A percentile compares a stretch with the other conserved stretches of the same genome.
phyloP scores from a whole-genome alignment of 2,797 vertebrate species.

The Aeoliscus strigatus region DNA sequence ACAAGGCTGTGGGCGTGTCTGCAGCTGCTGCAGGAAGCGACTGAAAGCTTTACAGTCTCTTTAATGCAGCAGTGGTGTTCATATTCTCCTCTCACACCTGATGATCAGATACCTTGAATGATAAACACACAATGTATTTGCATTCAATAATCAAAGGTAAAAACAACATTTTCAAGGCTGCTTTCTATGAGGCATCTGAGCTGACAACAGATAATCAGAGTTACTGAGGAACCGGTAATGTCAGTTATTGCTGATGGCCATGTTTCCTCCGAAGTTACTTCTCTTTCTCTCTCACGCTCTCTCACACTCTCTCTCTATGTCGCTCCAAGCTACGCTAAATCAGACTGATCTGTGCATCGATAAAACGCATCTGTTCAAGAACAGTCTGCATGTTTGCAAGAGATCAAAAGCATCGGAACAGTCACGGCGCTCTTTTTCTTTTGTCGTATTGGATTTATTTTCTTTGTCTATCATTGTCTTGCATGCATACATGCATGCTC shows the following conservation, averaged over 20 bases:
- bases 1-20: slow-evolving; percentile 3
- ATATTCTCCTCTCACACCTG: too few species aligned
- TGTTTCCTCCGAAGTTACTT: slow-evolving; percentile 35
- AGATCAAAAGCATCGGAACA: slow-evolving; percentile 5
- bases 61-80: too few species aligned
- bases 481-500: not conserved
- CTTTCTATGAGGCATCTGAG: slow-evolving; percentile 20
- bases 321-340: slow-evolving; percentile 51
- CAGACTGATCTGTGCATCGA: slow-evolving; percentile 43
- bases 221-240: slow-evolving; percentile 50
- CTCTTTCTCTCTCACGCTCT: slow-evolving; percentile 2
- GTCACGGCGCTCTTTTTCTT: slow-evolving; percentile 4
- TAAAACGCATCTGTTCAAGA: slow-evolving; percentile 44
- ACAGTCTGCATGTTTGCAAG: slow-evolving; percentile 12
- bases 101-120: not conserved
- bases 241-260: slow-evolving; percentile 52
- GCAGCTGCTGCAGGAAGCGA: too few species aligned
- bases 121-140: not conserved
- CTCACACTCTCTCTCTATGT: slow-evolving; percentile 17
- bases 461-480: not conserved
- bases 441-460: slow-evolving; percentile 3
- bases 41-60: too few species aligned
- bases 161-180: slow-evolving; percentile 28
- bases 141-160: slow-evolving; percentile 16
- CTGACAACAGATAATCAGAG: slow-evolving; percentile 47